Evolutionary conservation across 2,888 invertebrate genomes (phyloP), one percentile per base, ranked within the genome.

Genomic region (Melieria omissa): DNA sequence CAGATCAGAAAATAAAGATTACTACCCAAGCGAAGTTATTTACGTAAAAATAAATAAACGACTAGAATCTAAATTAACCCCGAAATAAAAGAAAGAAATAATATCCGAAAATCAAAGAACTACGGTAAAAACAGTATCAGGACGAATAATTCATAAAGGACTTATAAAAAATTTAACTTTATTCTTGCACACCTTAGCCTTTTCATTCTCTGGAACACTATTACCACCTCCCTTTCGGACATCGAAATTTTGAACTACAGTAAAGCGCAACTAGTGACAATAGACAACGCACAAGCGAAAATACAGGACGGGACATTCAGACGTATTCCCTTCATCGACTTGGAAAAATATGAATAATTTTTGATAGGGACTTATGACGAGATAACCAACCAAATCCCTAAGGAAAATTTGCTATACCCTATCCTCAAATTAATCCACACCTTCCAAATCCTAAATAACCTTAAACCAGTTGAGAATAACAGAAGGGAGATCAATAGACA

Each of bases 281-380:
- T 61, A 42, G 52, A 66, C 9, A 14, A 61, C 3, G 61, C 55
- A 55, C 54, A 61, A 9, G 66, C 62, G 10, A 71, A 62, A 66
- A 66, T 66, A 55, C 61, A 66, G 45, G 62, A 66, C 61, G 61
- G 65, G 12, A 61, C 44, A 16, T 16, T 71, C 0, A 65, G 42
- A 52, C 42, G 65, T 4, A 71, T 65, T n/a, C 71, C 65, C 6
- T 14, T 65, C 44, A 65, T 71, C 14, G 65, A 61, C 61, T 42
- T 60, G 5, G 61, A 45, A 1, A 29, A 49, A 49, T 70, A 65
- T 54, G 58, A 71, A 64, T 10, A 41, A 14, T 64, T 70, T 46
- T 6, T 70, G 16, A 29, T 5, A 9, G 64, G 41, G 8, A 70
- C 52, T 12, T 42, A 60, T 9, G 16, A 52, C 7, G 49, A n/a